A percentile compares a stretch with the other conserved stretches of the same genome.
phyloP scores from a whole-genome alignment of 2,797 vertebrate genomes.

The Chloroceryle inda region DNA sequence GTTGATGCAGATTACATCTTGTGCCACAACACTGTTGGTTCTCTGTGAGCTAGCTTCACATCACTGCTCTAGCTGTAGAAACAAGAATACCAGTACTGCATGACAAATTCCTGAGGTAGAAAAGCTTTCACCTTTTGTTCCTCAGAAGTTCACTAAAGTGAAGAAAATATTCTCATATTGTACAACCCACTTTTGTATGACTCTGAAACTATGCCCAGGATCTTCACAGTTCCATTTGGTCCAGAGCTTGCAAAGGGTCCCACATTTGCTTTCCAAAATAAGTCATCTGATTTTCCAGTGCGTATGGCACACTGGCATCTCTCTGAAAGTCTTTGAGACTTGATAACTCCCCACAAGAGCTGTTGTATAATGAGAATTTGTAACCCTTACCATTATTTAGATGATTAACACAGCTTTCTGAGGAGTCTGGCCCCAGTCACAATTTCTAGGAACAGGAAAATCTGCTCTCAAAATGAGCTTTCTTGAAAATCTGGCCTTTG shows the following conservation, averaged over 20 bases:
- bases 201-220: not conserved
- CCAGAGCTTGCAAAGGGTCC: not conserved
- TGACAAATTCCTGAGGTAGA: not conserved
- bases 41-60: not conserved
- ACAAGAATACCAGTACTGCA: not conserved
- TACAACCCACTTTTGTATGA: not conserved
- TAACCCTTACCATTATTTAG: not conserved
- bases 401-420: not conserved
- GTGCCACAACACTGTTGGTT: not conserved
- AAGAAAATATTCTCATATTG: not conserved
- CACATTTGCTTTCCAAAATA: not conserved
- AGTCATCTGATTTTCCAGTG: not conserved
- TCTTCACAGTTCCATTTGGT: not conserved
- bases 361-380: not conserved
- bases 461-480: not conserved
- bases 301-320: not conserved
- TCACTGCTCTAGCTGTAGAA: not conserved
- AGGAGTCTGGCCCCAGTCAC: not conserved
- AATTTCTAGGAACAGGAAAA: not conserved
- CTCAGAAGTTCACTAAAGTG: not conserved
- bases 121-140: not conserved
- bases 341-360: not conserved
- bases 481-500: slow-evolving; percentile 12
- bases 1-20: not conserved
- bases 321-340: not conserved